phyloP scores from a whole-genome alignment of 92 coral and sea anemone genomes.

The Pocillopora grandis region DNA sequence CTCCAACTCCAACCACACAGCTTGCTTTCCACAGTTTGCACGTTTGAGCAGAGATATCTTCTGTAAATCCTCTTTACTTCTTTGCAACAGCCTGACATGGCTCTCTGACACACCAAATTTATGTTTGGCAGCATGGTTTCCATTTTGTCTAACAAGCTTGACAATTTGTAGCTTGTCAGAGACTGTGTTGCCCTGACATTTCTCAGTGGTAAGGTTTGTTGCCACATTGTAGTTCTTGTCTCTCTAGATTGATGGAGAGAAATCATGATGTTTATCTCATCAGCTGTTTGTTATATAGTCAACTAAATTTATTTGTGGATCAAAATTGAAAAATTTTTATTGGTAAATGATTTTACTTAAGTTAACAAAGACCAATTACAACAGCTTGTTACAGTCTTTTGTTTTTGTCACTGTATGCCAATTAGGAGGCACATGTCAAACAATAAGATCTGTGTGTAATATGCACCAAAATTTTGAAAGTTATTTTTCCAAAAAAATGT shows the following conservation, averaged over 20 bases:
- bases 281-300: neutral
- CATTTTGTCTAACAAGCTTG: conserved; percentile 12
- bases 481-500: no score
- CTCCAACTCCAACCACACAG: no score
- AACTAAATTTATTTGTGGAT: conserved; percentile 26
- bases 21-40: no score
- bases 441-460: no score
- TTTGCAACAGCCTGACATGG: conserved; percentile 26
- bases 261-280: conserved; percentile 11
- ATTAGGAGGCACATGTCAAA: no score
- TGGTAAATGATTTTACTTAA: conserved; percentile 20
- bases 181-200: conserved; percentile 10
- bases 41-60: no score
- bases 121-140: conserved; percentile 26
- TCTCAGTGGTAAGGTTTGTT: conserved; percentile 22
- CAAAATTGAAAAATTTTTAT: conserved; percentile 33
- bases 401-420: no score
- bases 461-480: no score
- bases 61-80: conserved; percentile 18
- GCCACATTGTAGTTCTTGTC: neutral
- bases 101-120: conserved; percentile 28
- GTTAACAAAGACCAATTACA: no score
- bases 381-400: no score
- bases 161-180: neutral
- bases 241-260: neutral